Evolutionary conservation across 2,797 vertebrate species (phyloP).

Genomic region (Tenualosa ilisha): DNA sequence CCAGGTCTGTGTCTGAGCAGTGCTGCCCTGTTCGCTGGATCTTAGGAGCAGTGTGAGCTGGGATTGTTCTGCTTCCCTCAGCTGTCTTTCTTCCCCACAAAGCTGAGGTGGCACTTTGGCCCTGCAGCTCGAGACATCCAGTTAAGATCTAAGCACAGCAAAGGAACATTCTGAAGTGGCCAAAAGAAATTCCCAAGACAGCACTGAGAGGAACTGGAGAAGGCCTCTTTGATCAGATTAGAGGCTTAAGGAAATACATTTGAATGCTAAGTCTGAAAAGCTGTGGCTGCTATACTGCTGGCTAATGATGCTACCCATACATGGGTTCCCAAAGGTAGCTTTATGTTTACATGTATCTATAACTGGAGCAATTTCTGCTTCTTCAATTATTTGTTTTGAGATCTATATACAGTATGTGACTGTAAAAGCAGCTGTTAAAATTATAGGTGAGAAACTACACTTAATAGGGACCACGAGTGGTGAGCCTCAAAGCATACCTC

Average conservation of each 20-base stretch:
- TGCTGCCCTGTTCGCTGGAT: not conserved
- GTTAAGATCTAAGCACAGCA: slow-evolving; percentile 64
- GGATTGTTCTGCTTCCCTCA: slow-evolving; percentile 42
- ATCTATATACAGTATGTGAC: no score
- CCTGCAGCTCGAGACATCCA: slow-evolving; percentile 28
- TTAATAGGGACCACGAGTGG: not conserved
- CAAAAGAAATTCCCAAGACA: slow-evolving; percentile 62
- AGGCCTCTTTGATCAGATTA: slow-evolving; percentile 15
- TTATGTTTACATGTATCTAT: no score
- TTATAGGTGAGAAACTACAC: not conserved
- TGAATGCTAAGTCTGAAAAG: slow-evolving; percentile 43
- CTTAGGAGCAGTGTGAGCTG: slow-evolving; percentile 32
- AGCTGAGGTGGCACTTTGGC: slow-evolving; percentile 63
- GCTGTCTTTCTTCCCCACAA: slow-evolving; percentile 61
- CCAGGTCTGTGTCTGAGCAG: not conserved
- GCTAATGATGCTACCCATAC: slow-evolving; percentile 19
- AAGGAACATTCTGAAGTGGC: slow-evolving; percentile 75
- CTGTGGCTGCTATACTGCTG: not conserved
- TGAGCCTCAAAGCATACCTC: not conserved
- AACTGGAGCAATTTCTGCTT: not conserved
- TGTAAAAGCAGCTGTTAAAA: not conserved
- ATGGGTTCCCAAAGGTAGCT: not conserved
- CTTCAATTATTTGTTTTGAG: no score
- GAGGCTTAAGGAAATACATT: slow-evolving; percentile 53
- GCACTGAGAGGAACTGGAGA: slow-evolving; percentile 35